Evolutionary conservation across 2,888 invertebrate genomes (phyloP), one percentile per base, ranked within the genome.

Genomic region (Megaustenia siamemsis): DNA sequence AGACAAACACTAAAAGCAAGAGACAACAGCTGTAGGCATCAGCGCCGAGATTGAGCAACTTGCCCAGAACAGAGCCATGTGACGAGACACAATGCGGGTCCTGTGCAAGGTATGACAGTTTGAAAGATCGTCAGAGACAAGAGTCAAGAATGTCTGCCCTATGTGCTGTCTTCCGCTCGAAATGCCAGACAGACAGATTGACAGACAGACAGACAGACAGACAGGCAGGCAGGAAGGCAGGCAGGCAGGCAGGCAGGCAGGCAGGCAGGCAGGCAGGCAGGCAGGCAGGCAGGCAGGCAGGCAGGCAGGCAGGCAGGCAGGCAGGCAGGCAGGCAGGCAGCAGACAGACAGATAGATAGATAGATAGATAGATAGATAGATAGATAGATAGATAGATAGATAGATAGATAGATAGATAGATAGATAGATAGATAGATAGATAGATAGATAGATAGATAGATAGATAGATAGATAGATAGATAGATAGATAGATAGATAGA

Each of bases 261-360:
- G 38, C 15, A 75, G 75, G 49, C 6, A 75, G 75, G 49, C 6
- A 75, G 75, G 49, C n/a, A 75, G 75, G 49, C n/a, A 75, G 75
- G n/a, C n/a, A 75, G 75, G 49, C n/a, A 75, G 75, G 49, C n/a
- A 75, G 75, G 49, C 49, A 75, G 75, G 49, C 49, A 75, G 75
- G 21, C 49, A 75, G 49, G 49, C 75, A 75, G 75, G 49, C 45
- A 75, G 49, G 28, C 32, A 40, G 49, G 49, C 43, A 45, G 45
- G 24, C 32, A 75, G 49, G 32, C 43, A 38, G 35, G n/a, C 56
- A 3, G 56, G n/a, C 56, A 3, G n/a, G n/a, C n/a, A n/a, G n/a
- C n/a, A n/a, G 63, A 12, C 63, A 12, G 63, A 63, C 63, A 12
- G 63, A 12, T 28, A 12, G 63, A 63, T 28, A 63, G 63, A 63